Conservation (phyloP, 2,113 vertebrate species). For the Gopherus flavomarginatus region DNA sequence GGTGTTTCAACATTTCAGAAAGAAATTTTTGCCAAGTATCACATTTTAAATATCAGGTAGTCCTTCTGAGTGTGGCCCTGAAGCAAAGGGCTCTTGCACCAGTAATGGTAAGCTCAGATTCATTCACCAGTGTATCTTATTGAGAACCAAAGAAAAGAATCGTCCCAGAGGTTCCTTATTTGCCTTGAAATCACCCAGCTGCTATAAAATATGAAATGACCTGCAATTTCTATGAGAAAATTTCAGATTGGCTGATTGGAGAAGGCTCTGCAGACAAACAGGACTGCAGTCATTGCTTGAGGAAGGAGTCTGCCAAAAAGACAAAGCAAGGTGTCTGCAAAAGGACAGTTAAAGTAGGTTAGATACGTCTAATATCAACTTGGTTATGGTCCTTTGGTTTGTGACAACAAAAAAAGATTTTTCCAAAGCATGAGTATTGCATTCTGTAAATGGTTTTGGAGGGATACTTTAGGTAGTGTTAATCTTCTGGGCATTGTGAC, state of each 20-base stretch:
- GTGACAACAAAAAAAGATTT: not conserved
- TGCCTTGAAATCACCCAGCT: too few relatives aligned
- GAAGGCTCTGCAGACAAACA: too few relatives aligned
- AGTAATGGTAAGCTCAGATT: not conserved
- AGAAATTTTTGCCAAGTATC: not conserved
- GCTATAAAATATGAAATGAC: too few relatives aligned
- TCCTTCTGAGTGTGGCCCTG: not conserved
- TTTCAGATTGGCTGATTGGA: too few relatives aligned
- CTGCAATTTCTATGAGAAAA: too few relatives aligned
- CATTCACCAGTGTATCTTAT: too few relatives aligned
- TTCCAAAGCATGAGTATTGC: not conserved
- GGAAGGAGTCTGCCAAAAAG: too few relatives aligned
- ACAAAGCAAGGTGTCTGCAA: too few relatives aligned
- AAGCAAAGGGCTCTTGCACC: not conserved
- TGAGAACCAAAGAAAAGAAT: too few relatives aligned
- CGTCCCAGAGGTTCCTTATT: too few relatives aligned
- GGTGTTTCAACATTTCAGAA: not conserved
- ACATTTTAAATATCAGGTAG: not conserved
- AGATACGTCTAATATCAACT: not conserved
- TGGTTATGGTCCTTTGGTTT: not conserved
- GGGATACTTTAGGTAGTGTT: not conserved
- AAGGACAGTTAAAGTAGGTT: not conserved
- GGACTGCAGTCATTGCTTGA: too few relatives aligned
- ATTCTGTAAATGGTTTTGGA: not conserved
- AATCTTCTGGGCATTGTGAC: not conserved